A percentile compares a stretch with the other conserved stretches of the same genome.
Evolutionary conservation across 2,113 vertebrate genomes (phyloP).

Genomic region (Stomatorhinus ivindoensis): DNA sequence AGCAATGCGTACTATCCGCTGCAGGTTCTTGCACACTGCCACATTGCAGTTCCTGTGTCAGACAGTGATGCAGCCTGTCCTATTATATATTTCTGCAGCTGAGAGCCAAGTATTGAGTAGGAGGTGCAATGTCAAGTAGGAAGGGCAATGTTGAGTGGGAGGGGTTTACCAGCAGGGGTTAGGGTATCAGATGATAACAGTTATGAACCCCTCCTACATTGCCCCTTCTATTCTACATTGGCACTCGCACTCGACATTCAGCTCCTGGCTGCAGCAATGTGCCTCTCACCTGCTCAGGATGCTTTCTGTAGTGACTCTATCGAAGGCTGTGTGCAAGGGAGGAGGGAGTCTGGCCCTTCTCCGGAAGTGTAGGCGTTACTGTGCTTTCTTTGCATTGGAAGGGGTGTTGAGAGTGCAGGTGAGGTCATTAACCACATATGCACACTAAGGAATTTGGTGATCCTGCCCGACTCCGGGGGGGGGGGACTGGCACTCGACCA

Average conservation of each 20-base stretch:
- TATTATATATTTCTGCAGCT: too few species aligned
- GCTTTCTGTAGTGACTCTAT: background rate
- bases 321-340: background rate
- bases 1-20: background rate
- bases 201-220: too few species aligned
- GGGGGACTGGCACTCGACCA: background rate
- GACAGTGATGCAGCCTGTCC: background rate
- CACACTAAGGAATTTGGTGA: background rate
- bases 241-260: too few species aligned
- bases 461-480: background rate
- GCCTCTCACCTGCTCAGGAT: background rate
- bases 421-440: background rate
- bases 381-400: background rate
- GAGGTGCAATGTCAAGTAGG: too few species aligned
- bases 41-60: background rate
- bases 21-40: background rate
- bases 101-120: too few species aligned
- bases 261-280: too few species aligned
- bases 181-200: too few species aligned
- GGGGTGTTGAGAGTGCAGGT: background rate
- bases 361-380: background rate
- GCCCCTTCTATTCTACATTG: too few species aligned
- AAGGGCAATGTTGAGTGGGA: too few species aligned
- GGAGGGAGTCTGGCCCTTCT: background rate
- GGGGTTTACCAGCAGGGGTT: too few species aligned